phyloP scores from a whole-genome alignment of 2,888 invertebrate species.

The Eumacrocentrus americanus region DNA sequence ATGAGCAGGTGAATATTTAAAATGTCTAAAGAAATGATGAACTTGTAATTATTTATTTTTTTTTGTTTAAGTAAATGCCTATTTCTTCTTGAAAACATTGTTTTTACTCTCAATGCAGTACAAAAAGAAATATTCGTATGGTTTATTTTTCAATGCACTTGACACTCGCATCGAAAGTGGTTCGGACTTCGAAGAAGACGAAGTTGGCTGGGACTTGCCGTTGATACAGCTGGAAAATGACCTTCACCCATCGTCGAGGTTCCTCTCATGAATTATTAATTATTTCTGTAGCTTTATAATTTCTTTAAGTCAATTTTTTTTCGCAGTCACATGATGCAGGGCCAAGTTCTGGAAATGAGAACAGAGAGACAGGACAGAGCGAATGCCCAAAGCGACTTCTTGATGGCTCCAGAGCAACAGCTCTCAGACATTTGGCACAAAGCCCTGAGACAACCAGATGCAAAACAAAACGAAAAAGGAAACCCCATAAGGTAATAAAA shows the following conservation, averaged over 20 bases:
- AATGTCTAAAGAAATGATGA: too few relatives aligned
- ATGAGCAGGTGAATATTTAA: slow-evolving; percentile 61
- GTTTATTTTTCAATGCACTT: slow-evolving; percentile 52
- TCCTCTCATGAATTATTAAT: slow-evolving; percentile 28
- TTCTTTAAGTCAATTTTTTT: not conserved
- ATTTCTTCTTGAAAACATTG: too few relatives aligned
- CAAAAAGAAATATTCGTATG: slow-evolving; percentile 44
- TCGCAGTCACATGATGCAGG: slow-evolving; percentile 38
- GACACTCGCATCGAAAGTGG: slow-evolving; percentile 60
- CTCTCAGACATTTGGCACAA: slow-evolving; percentile 60
- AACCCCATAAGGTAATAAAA: slow-evolving; percentile 45
- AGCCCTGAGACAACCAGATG: slow-evolving; percentile 54
- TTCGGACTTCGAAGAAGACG: slow-evolving; percentile 64
- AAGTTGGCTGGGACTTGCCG: slow-evolving; percentile 69
- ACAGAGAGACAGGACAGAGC: slow-evolving; percentile 60
- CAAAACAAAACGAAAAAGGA: slow-evolving; percentile 40
- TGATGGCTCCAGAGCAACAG: slow-evolving; percentile 56
- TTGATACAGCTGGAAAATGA: slow-evolving; percentile 62
- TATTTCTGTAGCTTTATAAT: not conserved
- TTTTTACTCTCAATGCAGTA: too few relatives aligned
- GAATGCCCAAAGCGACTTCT: slow-evolving; percentile 55
- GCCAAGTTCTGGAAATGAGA: slow-evolving; percentile 58
- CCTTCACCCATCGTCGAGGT: slow-evolving; percentile 59
- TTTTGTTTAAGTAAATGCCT: too few relatives aligned
- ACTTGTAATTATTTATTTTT: too few relatives aligned